Conservation (phyloP, 2,888 invertebrate species). For the Lampropteryx suffumata region DNA sequence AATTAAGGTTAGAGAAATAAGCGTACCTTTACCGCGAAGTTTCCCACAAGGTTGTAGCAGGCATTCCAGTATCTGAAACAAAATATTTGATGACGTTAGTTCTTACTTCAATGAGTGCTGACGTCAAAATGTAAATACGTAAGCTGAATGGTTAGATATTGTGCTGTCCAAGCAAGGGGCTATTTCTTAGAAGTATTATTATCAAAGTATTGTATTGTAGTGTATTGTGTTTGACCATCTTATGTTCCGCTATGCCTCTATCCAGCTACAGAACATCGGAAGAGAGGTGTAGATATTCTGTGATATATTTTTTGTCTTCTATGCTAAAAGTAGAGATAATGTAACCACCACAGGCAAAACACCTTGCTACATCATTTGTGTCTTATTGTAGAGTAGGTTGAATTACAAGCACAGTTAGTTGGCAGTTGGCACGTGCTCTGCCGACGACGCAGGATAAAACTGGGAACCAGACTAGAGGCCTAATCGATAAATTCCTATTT, state of each 20-base stretch:
- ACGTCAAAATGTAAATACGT: not conserved
- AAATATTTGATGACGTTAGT: slow-evolving; percentile 17
- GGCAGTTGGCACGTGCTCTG: not conserved
- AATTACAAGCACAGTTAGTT: no score
- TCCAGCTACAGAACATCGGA: no score
- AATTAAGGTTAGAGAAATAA: not conserved
- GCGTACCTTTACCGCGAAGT: slow-evolving; percentile 53
- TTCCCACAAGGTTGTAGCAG: slow-evolving; percentile 38
- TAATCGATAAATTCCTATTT: slow-evolving; percentile 37
- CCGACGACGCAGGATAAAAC: slow-evolving; percentile 10
- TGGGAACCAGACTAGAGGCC: slow-evolving; percentile 15
- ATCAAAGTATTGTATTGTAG: no score
- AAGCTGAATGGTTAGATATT: not conserved
- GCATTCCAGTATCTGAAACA: slow-evolving; percentile 46
- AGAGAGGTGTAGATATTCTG: no score
- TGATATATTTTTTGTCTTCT: no score
- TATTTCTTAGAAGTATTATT: no score
- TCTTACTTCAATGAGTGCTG: slow-evolving; percentile 1
- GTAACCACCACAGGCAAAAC: no score
- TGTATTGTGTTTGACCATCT: no score
- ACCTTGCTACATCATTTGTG: no score
- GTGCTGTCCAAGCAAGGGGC: not conserved
- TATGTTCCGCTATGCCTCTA: no score
- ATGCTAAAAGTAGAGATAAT: no score
- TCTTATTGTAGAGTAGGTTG: no score